Base-by-base conservation (phyloP, 2,888 invertebrate genomes). In the Drepanosiphum platanoidis region DNA sequence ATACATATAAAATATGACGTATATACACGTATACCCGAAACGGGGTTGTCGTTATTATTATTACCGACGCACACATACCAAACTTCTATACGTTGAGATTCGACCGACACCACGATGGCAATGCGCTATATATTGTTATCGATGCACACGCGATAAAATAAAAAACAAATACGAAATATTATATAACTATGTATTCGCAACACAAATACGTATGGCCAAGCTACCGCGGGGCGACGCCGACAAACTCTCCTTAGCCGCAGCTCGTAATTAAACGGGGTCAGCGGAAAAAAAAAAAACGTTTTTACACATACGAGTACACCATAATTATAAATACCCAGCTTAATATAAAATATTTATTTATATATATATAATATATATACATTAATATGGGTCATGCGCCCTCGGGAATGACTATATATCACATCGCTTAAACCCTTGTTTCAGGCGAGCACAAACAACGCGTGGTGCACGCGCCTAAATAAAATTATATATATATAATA, bases 351-450 rank as follows among this genome's bases (percentile, higher is more conserved):
- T n/a, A n/a, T n/a, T n/a, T n/a, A n/a, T n/a, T n/a, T n/a, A n/a
- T 15, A 39, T 42, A 27, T 39, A 5, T 39, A 27, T 18, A 46
- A 15, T 22, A 27, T 18, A 15, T 52, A 46, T 46, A 39, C 3
- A 4, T 22, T 22, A 3, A 18, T 32, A 77, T 18, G 58, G 34
- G 75, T 77, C 4, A 34, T 15, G n/a, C 7, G n/a, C 36, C 75
- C 11, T 34, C 2, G 36, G 36, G 18, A 27, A 34, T 34, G 15
- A 74, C 32, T 36, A 77, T n/a, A n/a, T n/a, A n/a, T n/a, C n/a
- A n/a, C n/a, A n/a, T 77, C 36, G 18, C 15, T 58, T 36, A 58
- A 77, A 34, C 58, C 36, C 58, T 77, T 77, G 58, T 77, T 77
- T 77, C 58, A 34, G 36, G 58, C n/a, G 27, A 3, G 58, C 36